Evolutionary conservation across 2,888 invertebrate genomes (phyloP).

Genomic region (Priocnemis perturbator): DNA sequence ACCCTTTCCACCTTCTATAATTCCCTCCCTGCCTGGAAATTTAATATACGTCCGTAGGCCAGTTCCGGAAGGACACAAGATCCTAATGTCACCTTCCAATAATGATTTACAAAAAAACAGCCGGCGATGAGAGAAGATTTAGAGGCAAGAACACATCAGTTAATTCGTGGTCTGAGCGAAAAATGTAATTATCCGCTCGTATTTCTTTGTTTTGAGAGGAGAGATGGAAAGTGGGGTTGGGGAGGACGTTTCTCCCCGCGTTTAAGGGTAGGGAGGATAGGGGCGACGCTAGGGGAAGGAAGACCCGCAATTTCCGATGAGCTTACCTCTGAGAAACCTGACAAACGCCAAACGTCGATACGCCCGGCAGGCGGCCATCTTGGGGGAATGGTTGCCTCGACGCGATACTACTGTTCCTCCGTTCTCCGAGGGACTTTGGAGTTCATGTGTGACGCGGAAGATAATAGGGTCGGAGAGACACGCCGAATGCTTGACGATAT

Average conservation of each 20-base stretch:
- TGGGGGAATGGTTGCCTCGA: constrained; percentile 51
- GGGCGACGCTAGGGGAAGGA: constrained; percentile 72
- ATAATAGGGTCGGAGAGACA: no score
- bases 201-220: constrained; percentile 70
- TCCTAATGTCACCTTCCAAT: no score
- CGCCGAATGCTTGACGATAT: no score
- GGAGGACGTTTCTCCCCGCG: no score
- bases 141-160: constrained; percentile 33
- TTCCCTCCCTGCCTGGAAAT: no score
- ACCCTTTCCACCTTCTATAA: no score
- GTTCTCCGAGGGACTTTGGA: no score
- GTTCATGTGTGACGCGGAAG: no score
- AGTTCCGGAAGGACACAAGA: no score
- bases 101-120: not conserved
- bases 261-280: constrained; percentile 39
- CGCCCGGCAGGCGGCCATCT: constrained; percentile 70
- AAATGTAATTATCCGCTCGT: constrained; percentile 70
- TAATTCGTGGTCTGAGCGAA: constrained; percentile 59
- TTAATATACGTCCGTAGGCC: no score
- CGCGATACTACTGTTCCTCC: no score
- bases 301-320: constrained; percentile 75
- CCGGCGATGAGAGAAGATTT: not conserved
- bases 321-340: constrained; percentile 75
- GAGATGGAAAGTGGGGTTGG: constrained; percentile 43
- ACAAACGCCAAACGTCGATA: constrained; percentile 75